These are phyloP conservation scores for Xylophagus ater DNA, from an alignment of 2,888 invertebrate genomes.

Conservation along the genomic window DNA sequence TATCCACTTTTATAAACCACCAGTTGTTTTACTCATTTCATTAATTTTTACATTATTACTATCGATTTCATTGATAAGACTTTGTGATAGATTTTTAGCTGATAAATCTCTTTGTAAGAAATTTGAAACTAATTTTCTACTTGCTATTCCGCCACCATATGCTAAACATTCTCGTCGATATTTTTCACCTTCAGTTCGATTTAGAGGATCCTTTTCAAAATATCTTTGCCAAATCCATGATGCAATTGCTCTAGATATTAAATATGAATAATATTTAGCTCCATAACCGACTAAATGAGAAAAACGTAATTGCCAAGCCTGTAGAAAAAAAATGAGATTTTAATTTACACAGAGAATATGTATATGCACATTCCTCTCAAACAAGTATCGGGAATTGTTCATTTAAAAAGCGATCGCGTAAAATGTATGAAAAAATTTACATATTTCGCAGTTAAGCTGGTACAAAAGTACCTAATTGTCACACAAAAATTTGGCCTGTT, in stretches of 20 bases:
- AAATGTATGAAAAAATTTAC: too few species aligned
- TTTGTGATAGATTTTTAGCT: conserved; percentile 63
- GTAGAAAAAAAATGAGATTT: conserved; percentile 17
- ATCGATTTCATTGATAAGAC: conserved; percentile 66
- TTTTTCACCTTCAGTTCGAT: conserved; percentile 62
- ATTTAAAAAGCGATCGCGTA: too few species aligned
- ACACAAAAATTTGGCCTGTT: too few species aligned
- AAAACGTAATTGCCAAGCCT: conserved; percentile 94
- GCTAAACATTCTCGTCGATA: conserved; percentile 66
- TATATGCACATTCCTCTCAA: too few species aligned
- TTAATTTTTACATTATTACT: conserved; percentile 45
- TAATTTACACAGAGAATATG: neutral
- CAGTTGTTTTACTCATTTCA: conserved; percentile 25
- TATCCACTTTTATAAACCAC: too few species aligned
- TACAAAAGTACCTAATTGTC: too few species aligned
- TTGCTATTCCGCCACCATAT: conserved; percentile 81
- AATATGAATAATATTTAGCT: conserved; percentile 96
- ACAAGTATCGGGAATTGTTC: too few species aligned
- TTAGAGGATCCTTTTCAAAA: conserved; percentile 69
- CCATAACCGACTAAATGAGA: conserved; percentile 96
- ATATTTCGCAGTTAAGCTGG: too few species aligned
- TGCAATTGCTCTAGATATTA: conserved; percentile 87
- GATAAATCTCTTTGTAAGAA: conserved; percentile 68
- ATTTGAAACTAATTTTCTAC: conserved; percentile 63
- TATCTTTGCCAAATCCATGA: conserved; percentile 85